A percentile compares a stretch with the other conserved stretches of the same genome.
Conservation (phyloP, 2,888 invertebrate species). For the Eledona agricola region DNA sequence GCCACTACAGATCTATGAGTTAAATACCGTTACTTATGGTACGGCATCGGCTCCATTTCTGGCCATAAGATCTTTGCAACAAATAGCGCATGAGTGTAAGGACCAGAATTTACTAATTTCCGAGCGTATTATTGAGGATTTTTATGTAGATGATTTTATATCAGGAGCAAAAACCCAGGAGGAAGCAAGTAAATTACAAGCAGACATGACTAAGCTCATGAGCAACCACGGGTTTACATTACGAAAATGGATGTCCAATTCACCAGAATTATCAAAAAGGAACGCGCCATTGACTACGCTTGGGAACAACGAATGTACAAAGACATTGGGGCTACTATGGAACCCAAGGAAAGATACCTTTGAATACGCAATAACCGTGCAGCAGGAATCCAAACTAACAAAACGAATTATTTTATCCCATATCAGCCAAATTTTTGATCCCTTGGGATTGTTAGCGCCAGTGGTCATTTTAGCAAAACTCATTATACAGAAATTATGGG, state of each 20-base stretch:
- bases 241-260: conserved; percentile 13
- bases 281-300: too few species aligned
- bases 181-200: conserved; percentile 31
- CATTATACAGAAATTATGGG: conserved; percentile 26
- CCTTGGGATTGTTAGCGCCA: conserved; percentile 19
- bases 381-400: neutral
- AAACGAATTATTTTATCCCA: conserved; percentile 19
- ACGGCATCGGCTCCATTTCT: conserved; percentile 49
- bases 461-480: conserved; percentile 13
- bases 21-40: too few species aligned
- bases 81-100: conserved; percentile 44
- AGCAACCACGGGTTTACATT: conserved; percentile 10
- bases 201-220: conserved; percentile 11
- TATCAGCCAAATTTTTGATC: conserved; percentile 32
- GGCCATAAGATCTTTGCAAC: conserved; percentile 45
- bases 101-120: conserved; percentile 31
- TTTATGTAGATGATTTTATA: conserved; percentile 53
- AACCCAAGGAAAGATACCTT: conserved; percentile 20
- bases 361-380: conserved; percentile 12
- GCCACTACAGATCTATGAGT: conserved; percentile 32
- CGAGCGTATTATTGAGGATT: conserved; percentile 37
- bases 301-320: conserved; percentile 3
- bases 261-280: too few species aligned
- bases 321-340: conserved; percentile 33
- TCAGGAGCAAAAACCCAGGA: conserved; percentile 38